Base-by-base conservation (phyloP, 2,797 vertebrate genomes). In the Ataeniobius toweri region DNA sequence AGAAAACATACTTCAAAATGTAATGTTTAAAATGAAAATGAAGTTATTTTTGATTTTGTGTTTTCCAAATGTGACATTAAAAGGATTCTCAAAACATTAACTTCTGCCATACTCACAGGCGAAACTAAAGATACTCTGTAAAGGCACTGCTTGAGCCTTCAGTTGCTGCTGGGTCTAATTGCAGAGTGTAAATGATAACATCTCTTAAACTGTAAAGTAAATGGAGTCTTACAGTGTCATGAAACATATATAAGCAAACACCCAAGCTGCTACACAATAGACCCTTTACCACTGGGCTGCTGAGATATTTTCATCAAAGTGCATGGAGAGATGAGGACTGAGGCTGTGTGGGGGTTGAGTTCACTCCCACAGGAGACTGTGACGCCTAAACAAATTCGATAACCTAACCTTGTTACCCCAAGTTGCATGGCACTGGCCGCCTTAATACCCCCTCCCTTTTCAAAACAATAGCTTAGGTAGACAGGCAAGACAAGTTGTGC, bases 381-480 rank as follows among this genome's bases (percentile, higher is more conserved):
- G 93, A 92, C 91, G 92, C 92, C 93, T 90, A 93, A 94, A 94
- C 92, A 93, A 93, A 93, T 94, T 92, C 74, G 81, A 94, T 92
- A 93, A 93, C 87, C 91, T 92, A 94, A 93, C 93, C 93, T 94
- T 89, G 91, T 94, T 94, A 93, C 87, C 87, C 82, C 39, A n/a
- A 91, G 89, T 92, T 75, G 83, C 91, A 92, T 87, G 89, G 88
- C 85, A 77, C 82, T 59, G 81, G 82, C 87, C 91, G 83, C 85
- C 85, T 86, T 87, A 91, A 89, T 80, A 81, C 75, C 74, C 80
- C 68, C 87, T 79, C 77, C 76, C 79, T 73, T 82, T 92, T 91
- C 83, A 91, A 90, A 93, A 92, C 91, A 92, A 93, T 91, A 87
- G 85, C 87, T 89, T 86, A 85, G 87, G 77, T 77, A 83, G 88